Conservation (phyloP, 2,113 vertebrate genomes). For the Cairina moschata region DNA sequence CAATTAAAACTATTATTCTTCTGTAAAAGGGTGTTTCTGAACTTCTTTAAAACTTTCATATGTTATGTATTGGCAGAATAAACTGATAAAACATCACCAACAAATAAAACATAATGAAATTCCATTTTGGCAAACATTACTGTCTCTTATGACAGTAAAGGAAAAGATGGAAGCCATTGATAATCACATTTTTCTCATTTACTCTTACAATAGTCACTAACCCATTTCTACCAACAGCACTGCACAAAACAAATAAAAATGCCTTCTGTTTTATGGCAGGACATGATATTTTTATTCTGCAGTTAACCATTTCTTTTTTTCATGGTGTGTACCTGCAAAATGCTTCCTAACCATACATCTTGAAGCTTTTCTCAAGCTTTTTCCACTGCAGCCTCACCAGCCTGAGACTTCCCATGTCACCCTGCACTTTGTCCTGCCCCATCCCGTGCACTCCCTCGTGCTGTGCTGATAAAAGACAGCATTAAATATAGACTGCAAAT, state of each 20-base stretch:
- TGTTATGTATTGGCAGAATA: neutral
- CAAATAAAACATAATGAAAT: slow-evolving; percentile 48
- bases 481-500: neutral
- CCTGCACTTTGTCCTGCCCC: rapidly evolving
- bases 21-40: neutral
- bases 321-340: neutral
- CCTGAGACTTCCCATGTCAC: neutral
- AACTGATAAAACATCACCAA: neutral
- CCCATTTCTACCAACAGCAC: neutral
- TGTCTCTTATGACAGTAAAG: neutral
- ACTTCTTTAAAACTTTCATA: neutral
- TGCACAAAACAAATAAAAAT: neutral
- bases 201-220: neutral
- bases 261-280: neutral
- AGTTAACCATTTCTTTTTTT: neutral
- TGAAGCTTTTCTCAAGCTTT: neutral
- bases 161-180: neutral
- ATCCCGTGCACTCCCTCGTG: neutral
- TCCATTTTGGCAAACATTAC: neutral
- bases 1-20: neutral
- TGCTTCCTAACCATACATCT: neutral
- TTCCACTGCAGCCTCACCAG: neutral
- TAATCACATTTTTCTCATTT: slow-evolving; percentile 10
- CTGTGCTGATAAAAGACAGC: neutral
- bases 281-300: neutral